Percentiles rank a stretch among this genome's conserved stretches.
phyloP scores from a whole-genome alignment of 2,797 vertebrate species.

The Sebastiscus albofasciatus region DNA sequence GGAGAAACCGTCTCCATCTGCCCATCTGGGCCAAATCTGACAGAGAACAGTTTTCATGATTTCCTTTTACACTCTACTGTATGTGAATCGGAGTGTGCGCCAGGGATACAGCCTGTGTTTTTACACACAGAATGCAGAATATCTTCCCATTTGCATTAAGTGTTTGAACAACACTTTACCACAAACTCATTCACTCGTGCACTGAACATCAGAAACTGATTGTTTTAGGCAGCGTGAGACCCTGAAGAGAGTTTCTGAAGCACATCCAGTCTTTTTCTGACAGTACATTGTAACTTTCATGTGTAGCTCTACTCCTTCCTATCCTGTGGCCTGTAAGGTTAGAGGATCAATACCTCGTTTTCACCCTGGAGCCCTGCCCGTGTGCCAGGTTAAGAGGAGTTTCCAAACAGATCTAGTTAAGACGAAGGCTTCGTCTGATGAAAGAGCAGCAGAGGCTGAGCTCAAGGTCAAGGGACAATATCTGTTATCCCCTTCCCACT shows the following conservation, averaged over 20 bases:
- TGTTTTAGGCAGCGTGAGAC: slow-evolving; percentile 5
- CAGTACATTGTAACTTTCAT: slow-evolving; percentile 4
- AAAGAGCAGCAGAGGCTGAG: slow-evolving; percentile 18
- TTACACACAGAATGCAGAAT: not conserved
- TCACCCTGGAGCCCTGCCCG: slow-evolving; percentile 12
- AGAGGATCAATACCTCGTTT: slow-evolving; percentile 54
- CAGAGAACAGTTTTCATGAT: slow-evolving; percentile 43
- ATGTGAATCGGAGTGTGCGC: not conserved
- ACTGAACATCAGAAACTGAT: not conserved
- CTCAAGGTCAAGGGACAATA: slow-evolving; percentile 44
- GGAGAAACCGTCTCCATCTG: slow-evolving; percentile 71
- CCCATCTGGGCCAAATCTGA: slow-evolving; percentile 67
- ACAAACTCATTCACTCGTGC: not conserved
- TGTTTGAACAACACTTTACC: not conserved
- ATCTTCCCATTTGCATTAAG: slow-evolving; percentile 2
- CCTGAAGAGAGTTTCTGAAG: not conserved
- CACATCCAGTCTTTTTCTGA: slow-evolving; percentile 25
- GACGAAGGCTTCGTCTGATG: slow-evolving; percentile 4
- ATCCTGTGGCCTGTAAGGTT: slow-evolving; percentile 36
- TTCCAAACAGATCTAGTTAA: slow-evolving; percentile 25
- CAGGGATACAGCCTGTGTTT: not conserved
- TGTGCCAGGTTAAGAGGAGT: slow-evolving; percentile 17
- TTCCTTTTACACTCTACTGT: slow-evolving; percentile 25
- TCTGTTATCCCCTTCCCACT: slow-evolving; percentile 10
- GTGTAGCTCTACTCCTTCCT: slow-evolving; percentile 4